Percentiles rank a stretch among this genome's conserved stretches.
Conservation (phyloP, 2,888 invertebrate genomes). For the Drosophila tripunctata region DNA sequence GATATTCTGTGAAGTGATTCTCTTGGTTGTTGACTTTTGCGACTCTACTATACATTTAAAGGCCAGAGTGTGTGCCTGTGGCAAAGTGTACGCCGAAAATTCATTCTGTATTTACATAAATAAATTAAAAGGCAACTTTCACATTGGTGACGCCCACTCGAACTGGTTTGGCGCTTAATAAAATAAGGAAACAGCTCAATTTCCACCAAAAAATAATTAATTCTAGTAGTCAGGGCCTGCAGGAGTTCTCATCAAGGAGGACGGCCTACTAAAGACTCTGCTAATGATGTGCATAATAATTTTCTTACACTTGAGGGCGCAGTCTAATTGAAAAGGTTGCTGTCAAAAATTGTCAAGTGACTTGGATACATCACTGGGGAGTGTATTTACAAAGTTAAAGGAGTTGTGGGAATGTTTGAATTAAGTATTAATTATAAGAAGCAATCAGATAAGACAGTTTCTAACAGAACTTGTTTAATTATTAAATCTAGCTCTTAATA, state of each 20-base stretch:
- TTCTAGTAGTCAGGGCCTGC: slow-evolving; percentile 42
- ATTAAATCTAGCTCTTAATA: too few relatives aligned
- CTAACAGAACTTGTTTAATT: too few relatives aligned
- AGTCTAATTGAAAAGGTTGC: slow-evolving; percentile 50
- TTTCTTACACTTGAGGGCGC: slow-evolving; percentile 55
- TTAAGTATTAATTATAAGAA: too few relatives aligned
- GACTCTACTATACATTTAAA: slow-evolving; percentile 42
- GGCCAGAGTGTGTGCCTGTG: slow-evolving; percentile 25
- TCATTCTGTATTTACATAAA: slow-evolving; percentile 65
- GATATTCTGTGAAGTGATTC: slow-evolving; percentile 5
- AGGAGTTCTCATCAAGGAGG: slow-evolving; percentile 10
- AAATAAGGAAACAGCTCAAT: slow-evolving; percentile 64
- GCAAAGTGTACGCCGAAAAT: slow-evolving; percentile 39
- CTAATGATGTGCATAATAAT: slow-evolving; percentile 76
- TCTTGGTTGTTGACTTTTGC: slow-evolving; percentile 43
- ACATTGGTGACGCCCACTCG: slow-evolving; percentile 8
- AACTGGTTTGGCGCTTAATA: slow-evolving; percentile 32
- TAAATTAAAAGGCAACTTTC: slow-evolving; percentile 63
- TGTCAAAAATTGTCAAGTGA: slow-evolving; percentile 21
- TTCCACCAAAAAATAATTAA: slow-evolving; percentile 65
- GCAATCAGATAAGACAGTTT: too few relatives aligned
- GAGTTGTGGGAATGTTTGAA: too few relatives aligned
- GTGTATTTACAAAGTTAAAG: neutral
- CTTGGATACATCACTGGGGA: neutral
- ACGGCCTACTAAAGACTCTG: slow-evolving; percentile 54